Evolutionary conservation across 2,888 invertebrate genomes (phyloP).

Genomic region (Ichneumoninae sp.): DNA sequence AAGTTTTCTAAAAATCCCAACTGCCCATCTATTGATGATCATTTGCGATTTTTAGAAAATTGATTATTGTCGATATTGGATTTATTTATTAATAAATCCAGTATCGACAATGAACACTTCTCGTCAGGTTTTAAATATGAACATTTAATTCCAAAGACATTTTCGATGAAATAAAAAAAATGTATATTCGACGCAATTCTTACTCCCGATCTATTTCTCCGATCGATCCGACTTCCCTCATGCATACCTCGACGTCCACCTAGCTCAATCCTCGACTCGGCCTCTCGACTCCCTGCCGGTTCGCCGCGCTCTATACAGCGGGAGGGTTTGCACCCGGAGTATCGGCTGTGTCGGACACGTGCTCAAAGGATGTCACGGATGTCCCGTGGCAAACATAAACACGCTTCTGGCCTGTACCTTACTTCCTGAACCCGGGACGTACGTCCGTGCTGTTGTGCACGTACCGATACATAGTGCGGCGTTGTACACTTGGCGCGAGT

Average conservation of each 20-base stretch:
- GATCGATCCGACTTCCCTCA: background rate
- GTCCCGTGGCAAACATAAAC: conserved; percentile 72
- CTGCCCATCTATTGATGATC: background rate
- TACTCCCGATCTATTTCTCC: background rate
- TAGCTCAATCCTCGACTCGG: conserved; percentile 1
- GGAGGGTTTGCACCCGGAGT: conserved; percentile 49
- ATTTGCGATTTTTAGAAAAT: too few relatives aligned
- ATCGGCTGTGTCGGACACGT: conserved; percentile 68
- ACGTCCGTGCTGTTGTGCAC: conserved; percentile 33
- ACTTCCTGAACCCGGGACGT: conserved; percentile 66
- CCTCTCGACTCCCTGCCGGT: conserved; percentile 45
- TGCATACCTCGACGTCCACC: background rate
- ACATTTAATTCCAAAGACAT: too few relatives aligned
- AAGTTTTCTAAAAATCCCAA: background rate
- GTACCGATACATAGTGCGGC: conserved; percentile 67
- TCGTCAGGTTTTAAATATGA: too few relatives aligned
- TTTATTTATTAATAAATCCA: too few relatives aligned
- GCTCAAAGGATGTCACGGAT: conserved; percentile 72
- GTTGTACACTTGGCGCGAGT: conserved; percentile 50
- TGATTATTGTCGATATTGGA: too few relatives aligned
- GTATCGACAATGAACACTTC: too few relatives aligned
- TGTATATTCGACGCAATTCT: background rate
- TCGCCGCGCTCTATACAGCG: conserved; percentile 14
- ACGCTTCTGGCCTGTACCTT: conserved; percentile 66
- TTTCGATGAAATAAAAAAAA: too few relatives aligned